A percentile compares a stretch with the other conserved stretches of the same genome.
Conservation (phyloP, 2,797 vertebrate species). For the Microtus agrestis region DNA sequence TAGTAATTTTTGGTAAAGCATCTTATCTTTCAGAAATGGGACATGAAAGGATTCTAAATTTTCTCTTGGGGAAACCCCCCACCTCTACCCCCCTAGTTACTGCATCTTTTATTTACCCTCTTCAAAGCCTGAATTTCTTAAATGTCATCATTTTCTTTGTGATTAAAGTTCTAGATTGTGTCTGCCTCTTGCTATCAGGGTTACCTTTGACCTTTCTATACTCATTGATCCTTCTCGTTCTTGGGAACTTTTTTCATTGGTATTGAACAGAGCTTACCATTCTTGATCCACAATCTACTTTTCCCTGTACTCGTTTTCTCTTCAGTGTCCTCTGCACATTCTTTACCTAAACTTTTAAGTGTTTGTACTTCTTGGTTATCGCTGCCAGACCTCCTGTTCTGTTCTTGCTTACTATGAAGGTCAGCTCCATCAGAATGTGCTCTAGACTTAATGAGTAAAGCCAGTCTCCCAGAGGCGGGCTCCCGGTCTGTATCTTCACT, state of each 20-base stretch:
- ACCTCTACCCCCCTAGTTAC: not conserved
- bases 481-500: not conserved
- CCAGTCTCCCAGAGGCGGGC: not conserved
- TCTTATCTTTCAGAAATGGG: not conserved
- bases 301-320: not conserved
- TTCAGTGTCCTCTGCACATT: not conserved
- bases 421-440: not conserved
- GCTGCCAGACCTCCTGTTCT: not conserved
- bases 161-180: constrained; percentile 1
- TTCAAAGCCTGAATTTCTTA: not conserved
- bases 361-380: not conserved
- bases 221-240: not conserved
- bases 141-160: constrained; percentile 12
- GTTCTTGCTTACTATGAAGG: not conserved
- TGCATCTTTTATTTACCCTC: constrained; percentile 3
- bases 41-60: not conserved
- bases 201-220: not conserved
- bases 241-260: not conserved
- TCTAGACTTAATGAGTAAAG: not conserved
- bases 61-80: not conserved
- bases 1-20: constrained; percentile 50
- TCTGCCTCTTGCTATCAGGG: not conserved
- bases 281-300: not conserved
- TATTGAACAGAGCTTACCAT: not conserved
- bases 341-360: not conserved